phyloP scores from a whole-genome alignment of 1,140 invertebrate genomes.

The Drosophila kikkawai region DNA sequence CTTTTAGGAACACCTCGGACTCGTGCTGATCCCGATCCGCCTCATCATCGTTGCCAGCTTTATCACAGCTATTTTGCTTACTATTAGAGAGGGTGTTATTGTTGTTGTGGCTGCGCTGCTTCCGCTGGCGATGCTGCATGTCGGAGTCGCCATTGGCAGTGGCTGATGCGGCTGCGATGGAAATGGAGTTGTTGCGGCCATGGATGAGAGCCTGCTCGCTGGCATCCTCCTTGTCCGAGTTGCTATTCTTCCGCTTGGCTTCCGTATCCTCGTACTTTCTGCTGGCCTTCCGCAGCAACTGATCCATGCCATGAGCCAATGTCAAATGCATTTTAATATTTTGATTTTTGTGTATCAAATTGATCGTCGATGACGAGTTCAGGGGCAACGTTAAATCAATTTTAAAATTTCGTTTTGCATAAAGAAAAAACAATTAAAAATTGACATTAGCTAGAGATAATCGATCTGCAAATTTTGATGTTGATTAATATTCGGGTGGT shows the following conservation, averaged over 20 bases:
- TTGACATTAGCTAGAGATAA: conserved; percentile 59
- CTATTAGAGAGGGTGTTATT: conserved; percentile 64
- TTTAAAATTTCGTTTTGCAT: conserved; percentile 40
- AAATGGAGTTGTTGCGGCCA: conserved; percentile 35
- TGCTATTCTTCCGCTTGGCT: conserved; percentile 80
- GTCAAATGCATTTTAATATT: background rate
- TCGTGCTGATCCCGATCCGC: conserved; percentile 54
- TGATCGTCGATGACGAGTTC: conserved; percentile 21
- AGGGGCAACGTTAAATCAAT: conserved; percentile 41
- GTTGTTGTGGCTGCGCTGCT: conserved; percentile 63
- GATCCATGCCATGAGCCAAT: conserved; percentile 6
- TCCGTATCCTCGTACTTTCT: conserved; percentile 73
- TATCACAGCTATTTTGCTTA: conserved; percentile 79
- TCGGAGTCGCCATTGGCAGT: conserved; percentile 55
- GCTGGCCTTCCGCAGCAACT: conserved; percentile 71
- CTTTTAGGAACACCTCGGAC: conserved; percentile 61
- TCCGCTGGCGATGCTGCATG: conserved; percentile 82
- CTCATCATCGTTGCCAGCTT: conserved; percentile 65
- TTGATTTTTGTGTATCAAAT: conserved; percentile 6
- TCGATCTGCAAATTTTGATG: conserved; percentile 44
- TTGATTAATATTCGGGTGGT: conserved; percentile 48
- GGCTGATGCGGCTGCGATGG: conserved; percentile 1
- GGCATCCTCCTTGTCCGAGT: conserved; percentile 81
- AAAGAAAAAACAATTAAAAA: conserved; percentile 81
- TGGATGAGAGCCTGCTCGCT: conserved; percentile 67